phyloP scores from a whole-genome alignment of 2,888 invertebrate species.

The Theodoxus fluviatilis region DNA sequence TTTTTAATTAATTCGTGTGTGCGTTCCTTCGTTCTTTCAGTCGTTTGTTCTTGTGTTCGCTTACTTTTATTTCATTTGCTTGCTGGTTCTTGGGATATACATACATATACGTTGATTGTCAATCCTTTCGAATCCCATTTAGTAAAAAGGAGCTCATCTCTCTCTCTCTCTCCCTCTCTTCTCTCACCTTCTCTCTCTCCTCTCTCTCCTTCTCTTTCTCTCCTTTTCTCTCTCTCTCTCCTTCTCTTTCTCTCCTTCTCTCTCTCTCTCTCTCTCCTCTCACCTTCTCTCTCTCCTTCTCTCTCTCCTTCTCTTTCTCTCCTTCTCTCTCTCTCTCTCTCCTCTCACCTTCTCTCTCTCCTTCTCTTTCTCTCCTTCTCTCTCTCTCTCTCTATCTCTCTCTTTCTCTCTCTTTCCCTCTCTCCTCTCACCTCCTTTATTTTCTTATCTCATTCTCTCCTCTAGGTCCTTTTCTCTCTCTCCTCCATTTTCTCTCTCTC shows the following conservation, averaged over 20 bases:
- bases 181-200: background rate
- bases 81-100: too few species aligned
- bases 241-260: background rate
- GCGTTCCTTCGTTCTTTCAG: too few species aligned
- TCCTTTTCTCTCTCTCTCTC: background rate
- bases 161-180: background rate
- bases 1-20: too few species aligned
- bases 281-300: background rate
- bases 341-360: background rate
- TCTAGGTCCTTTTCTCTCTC: background rate
- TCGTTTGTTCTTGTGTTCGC: too few species aligned
- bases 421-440: background rate
- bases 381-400: conserved; percentile 5
- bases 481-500: background rate
- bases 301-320: background rate
- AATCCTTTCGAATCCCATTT: too few species aligned
- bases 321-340: background rate
- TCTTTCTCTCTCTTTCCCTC: conserved; percentile 1
- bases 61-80: too few species aligned
- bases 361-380: background rate
- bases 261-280: background rate
- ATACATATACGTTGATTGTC: too few species aligned
- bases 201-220: background rate
- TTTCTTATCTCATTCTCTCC: background rate
- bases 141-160: too few species aligned